Conservation (phyloP, 2,888 invertebrate species). For the Yponomeuta evonymella region DNA sequence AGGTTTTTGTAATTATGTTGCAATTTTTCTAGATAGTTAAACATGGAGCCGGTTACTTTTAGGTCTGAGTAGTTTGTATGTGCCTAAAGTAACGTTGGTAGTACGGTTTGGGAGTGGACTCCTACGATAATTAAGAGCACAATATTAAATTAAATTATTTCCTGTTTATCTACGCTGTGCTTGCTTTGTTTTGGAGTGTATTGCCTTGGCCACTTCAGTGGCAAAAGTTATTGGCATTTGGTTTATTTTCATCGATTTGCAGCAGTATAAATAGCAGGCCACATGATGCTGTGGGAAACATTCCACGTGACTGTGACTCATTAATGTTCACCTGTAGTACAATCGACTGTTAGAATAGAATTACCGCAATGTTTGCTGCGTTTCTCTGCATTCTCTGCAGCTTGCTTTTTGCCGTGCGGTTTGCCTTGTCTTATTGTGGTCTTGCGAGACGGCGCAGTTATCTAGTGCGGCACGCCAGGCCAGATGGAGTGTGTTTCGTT, state of each 20-base stretch:
- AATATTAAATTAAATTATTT: background rate
- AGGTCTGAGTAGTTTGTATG: too few relatives aligned
- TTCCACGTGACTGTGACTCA: conserved; percentile 9
- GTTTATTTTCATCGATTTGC: conserved; percentile 11
- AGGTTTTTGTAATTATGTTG: too few relatives aligned
- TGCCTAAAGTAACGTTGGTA: too few relatives aligned
- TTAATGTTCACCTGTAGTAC: background rate
- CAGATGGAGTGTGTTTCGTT: conserved; percentile 6
- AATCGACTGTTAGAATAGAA: background rate
- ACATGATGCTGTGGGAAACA: background rate
- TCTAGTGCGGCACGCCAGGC: conserved; percentile 13
- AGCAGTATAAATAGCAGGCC: conserved; percentile 5
- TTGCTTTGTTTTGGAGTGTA: conserved; percentile 1
- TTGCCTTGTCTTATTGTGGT: background rate
- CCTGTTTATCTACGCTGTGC: background rate
- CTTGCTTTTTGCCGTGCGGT: background rate
- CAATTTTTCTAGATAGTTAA: too few relatives aligned
- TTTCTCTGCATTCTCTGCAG: background rate
- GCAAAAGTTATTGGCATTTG: background rate
- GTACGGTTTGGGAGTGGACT: too few relatives aligned
- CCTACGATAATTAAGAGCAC: too few relatives aligned
- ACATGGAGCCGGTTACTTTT: too few relatives aligned
- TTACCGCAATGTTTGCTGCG: conserved; percentile 5
- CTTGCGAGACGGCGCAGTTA: conserved; percentile 6
- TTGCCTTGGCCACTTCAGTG: background rate